phyloP scores from a whole-genome alignment of 2,113 vertebrate genomes.

The Mustela lutreola region DNA sequence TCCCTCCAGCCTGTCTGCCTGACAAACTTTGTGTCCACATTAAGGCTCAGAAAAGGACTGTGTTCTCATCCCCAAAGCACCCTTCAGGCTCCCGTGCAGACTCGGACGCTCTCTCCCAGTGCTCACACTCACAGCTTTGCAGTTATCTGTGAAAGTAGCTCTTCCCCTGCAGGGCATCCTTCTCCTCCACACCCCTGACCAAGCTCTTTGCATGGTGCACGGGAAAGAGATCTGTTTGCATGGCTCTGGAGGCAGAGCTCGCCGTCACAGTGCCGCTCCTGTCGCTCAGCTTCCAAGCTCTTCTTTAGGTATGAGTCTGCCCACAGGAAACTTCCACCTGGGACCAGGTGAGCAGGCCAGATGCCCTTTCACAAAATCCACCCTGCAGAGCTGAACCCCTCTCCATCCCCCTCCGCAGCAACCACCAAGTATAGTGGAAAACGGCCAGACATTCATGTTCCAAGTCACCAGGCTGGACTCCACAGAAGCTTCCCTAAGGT shows the following conservation, averaged over 20 bases:
- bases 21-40: neutral
- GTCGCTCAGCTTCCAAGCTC: neutral
- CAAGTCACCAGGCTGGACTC: neutral
- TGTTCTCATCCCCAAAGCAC: neutral
- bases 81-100: neutral
- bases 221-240: neutral
- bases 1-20: neutral
- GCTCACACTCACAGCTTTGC: neutral
- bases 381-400: neutral
- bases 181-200: neutral
- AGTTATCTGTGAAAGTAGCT: neutral
- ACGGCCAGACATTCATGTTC: neutral
- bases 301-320: neutral
- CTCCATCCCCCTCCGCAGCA: neutral
- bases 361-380: neutral
- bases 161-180: neutral
- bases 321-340: neutral
- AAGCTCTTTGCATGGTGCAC: neutral
- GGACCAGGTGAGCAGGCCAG: neutral
- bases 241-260: conserved; percentile 26
- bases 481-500: neutral
- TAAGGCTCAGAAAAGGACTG: neutral
- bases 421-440: neutral
- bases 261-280: neutral
- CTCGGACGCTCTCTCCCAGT: neutral